Percentiles rank a stretch among this genome's conserved stretches.
Conservation (phyloP, 1,140 invertebrate species). For the Euborellia annulipes region DNA sequence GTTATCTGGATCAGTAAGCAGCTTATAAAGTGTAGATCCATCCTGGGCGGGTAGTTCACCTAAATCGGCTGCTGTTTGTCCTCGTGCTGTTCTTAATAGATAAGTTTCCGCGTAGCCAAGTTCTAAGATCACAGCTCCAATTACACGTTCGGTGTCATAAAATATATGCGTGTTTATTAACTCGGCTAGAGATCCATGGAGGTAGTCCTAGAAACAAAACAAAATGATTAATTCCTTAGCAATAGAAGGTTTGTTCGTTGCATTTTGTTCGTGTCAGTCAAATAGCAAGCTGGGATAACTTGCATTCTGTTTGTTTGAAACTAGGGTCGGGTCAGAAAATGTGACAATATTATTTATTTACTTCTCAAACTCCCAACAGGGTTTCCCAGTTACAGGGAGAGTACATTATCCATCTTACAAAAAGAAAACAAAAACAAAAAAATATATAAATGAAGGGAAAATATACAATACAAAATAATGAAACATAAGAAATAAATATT, state of each 20-base stretch:
- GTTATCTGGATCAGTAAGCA: slow-evolving; percentile 43
- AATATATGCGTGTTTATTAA: slow-evolving; percentile 43
- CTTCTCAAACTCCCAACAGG: too few species aligned
- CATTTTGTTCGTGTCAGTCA: background rate
- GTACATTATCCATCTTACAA: too few species aligned
- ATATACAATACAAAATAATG: too few species aligned
- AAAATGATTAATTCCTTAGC: slow-evolving; percentile 2
- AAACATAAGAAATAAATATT: too few species aligned
- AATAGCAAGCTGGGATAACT: background rate
- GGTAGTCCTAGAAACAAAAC: slow-evolving; percentile 28
- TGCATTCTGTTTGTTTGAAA: too few species aligned
- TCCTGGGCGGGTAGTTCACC: slow-evolving; percentile 39
- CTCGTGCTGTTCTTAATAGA: slow-evolving; percentile 33
- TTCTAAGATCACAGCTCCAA: slow-evolving; percentile 41
- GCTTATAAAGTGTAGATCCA: slow-evolving; percentile 43
- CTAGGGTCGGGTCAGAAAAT: too few species aligned
- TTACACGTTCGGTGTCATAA: slow-evolving; percentile 32
- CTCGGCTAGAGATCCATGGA: slow-evolving; percentile 34
- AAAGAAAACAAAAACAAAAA: too few species aligned
- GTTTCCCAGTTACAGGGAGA: too few species aligned
- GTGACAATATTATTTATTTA: too few species aligned
- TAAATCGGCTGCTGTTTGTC: slow-evolving; percentile 31
- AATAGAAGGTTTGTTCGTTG: too few species aligned
- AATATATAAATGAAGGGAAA: too few species aligned
- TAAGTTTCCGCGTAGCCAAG: slow-evolving; percentile 44